Evolutionary conservation across 2,888 invertebrate genomes (phyloP).

Genomic region (Priocnemis perturbator): DNA sequence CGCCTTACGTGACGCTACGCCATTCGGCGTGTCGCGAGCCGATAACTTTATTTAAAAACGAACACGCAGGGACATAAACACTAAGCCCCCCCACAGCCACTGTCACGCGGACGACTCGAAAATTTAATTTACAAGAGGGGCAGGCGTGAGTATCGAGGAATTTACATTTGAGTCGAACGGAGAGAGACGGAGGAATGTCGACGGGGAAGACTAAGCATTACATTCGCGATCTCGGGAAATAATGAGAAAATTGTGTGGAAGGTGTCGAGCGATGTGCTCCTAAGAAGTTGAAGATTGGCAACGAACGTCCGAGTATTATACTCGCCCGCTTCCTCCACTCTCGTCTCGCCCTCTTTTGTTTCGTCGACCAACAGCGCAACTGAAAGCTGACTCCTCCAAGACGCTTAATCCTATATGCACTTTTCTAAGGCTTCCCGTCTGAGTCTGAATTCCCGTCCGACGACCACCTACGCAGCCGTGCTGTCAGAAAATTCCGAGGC

Average conservation of each 20-base stretch:
- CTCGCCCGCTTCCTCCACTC: neutral
- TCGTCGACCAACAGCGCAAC: neutral
- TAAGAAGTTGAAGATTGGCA: no score
- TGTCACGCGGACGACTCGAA: neutral
- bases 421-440: slow-evolving; percentile 51
- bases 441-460: slow-evolving; percentile 33
- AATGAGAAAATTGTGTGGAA: no score
- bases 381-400: slow-evolving; percentile 54
- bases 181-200: no score
- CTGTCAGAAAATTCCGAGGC: slow-evolving; percentile 26
- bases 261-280: no score
- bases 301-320: no score
- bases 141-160: no score
- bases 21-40: slow-evolving; percentile 36
- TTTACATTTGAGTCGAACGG: no score
- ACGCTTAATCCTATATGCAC: slow-evolving; percentile 64
- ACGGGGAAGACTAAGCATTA: no score
- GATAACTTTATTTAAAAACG: slow-evolving; percentile 49
- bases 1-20: slow-evolving; percentile 39
- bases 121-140: neutral
- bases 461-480: neutral
- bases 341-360: neutral
- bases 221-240: no score
- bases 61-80: slow-evolving; percentile 11
- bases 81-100: neutral